phyloP scores from a whole-genome alignment of 2,888 invertebrate species.

The Mythimna pallens region DNA sequence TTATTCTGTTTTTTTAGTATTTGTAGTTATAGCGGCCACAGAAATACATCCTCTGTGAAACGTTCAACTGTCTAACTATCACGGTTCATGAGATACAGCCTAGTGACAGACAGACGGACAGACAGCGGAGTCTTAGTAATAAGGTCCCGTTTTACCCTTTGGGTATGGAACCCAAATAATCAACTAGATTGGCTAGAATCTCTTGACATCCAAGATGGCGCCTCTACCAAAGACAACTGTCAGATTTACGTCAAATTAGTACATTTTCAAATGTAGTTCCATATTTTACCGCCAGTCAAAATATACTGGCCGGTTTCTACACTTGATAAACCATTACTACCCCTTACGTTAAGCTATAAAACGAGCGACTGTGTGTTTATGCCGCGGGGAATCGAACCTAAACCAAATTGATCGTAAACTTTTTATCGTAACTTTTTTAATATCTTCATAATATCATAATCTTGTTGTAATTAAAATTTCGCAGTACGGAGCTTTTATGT shows the following conservation, averaged over 20 bases:
- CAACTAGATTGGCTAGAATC: neutral
- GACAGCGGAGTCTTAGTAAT: too few relatives aligned
- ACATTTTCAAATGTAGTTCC: neutral
- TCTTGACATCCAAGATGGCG: slow-evolving; percentile 15
- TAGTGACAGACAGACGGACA: too few relatives aligned
- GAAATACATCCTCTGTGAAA: too few relatives aligned
- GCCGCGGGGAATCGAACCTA: slow-evolving; percentile 61
- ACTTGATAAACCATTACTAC: slow-evolving; percentile 45
- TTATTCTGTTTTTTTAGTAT: too few relatives aligned
- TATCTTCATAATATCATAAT: slow-evolving; percentile 52
- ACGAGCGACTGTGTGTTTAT: slow-evolving; percentile 63
- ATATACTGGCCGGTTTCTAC: slow-evolving; percentile 25
- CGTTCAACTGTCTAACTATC: too few relatives aligned
- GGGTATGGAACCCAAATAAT: neutral
- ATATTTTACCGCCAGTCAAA: slow-evolving; percentile 8
- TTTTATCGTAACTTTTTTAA: slow-evolving; percentile 55
- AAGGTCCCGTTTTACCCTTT: too few relatives aligned
- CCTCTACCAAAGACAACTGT: slow-evolving; percentile 13
- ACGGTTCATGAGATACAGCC: too few relatives aligned
- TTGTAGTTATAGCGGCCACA: too few relatives aligned
- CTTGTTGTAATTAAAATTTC: slow-evolving; percentile 59
- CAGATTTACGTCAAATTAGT: slow-evolving; percentile 2
- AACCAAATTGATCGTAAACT: slow-evolving; percentile 76
- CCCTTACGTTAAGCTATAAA: slow-evolving; percentile 40
- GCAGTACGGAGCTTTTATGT: slow-evolving; percentile 49